phyloP scores from a whole-genome alignment of 2,888 invertebrate genomes.

The Pseudococcus jackbeardsleyi region DNA sequence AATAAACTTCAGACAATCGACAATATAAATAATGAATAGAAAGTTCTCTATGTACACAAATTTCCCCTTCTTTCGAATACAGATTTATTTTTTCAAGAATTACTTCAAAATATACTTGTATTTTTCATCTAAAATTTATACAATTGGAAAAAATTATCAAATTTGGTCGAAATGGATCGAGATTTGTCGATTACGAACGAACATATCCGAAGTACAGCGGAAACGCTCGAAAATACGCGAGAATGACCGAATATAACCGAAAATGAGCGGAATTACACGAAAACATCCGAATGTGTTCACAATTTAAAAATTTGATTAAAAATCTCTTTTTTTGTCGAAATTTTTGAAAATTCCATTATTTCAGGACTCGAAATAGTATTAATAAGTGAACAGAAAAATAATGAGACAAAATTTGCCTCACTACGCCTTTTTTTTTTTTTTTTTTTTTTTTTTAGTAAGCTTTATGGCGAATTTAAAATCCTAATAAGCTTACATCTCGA shows the following conservation, averaged over 20 bases:
- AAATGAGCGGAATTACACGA: neutral
- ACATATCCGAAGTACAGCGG: neutral
- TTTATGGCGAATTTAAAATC: too few relatives aligned
- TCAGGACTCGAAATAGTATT: too few relatives aligned
- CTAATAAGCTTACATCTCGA: too few relatives aligned
- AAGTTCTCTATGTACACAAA: neutral
- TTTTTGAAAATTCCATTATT: too few relatives aligned
- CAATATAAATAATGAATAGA: neutral
- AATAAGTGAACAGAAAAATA: too few relatives aligned
- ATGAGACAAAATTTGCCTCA: too few relatives aligned
- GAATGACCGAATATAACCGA: neutral
- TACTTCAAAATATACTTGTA: neutral
- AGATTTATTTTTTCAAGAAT: neutral
- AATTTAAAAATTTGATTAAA: neutral
- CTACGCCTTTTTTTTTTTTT: too few relatives aligned
- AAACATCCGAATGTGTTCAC: neutral
- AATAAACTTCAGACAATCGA: neutral
- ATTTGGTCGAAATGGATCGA: neutral
- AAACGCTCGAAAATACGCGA: neutral
- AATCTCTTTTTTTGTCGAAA: too few relatives aligned
- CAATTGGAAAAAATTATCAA: neutral
- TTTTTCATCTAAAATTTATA: neutral
- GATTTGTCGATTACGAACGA: neutral
- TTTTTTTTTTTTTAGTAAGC: too few relatives aligned
- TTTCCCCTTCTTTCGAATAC: neutral